Percentiles rank a stretch among this genome's conserved stretches.
Evolutionary conservation across 2,888 invertebrate genomes (phyloP).

Genomic region (Pseudococcus longispinus): DNA sequence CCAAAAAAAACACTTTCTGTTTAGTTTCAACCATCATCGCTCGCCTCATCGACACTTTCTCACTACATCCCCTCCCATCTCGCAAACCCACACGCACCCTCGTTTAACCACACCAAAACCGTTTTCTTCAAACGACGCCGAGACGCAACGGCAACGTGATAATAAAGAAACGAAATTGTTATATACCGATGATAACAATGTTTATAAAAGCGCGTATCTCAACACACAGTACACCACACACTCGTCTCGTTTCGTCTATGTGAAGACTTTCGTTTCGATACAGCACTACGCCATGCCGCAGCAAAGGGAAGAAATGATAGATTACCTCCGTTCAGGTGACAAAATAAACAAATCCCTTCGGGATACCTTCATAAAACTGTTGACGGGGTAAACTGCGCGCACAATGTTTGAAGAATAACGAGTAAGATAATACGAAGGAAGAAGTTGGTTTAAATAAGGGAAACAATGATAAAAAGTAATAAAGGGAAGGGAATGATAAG

Average conservation of each 20-base stretch:
- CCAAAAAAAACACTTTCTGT: neutral
- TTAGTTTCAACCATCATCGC: neutral
- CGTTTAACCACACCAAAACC: neutral
- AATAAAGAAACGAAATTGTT: slow-evolving; percentile 53
- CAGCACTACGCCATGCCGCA: too few species aligned
- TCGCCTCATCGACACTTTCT: neutral
- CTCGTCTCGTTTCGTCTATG: neutral
- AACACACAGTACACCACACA: neutral
- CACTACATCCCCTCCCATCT: neutral
- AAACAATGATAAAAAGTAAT: slow-evolving; percentile 51
- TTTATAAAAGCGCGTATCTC: slow-evolving; percentile 36
- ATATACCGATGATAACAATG: slow-evolving; percentile 46
- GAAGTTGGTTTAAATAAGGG: slow-evolving; percentile 47
- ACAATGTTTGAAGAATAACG: slow-evolving; percentile 26
- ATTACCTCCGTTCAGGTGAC: slow-evolving; percentile 56
- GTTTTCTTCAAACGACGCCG: neutral
- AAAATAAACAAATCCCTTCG: slow-evolving; percentile 56
- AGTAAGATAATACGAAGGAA: slow-evolving; percentile 44
- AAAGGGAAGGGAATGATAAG: slow-evolving; percentile 48
- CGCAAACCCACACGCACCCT: neutral
- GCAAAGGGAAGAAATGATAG: slow-evolving; percentile 47
- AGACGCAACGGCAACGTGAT: slow-evolving; percentile 19
- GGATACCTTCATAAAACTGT: slow-evolving; percentile 52
- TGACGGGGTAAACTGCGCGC: slow-evolving; percentile 43
- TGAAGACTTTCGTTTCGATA: neutral